These are phyloP conservation scores for Temnothorax longispinosus DNA, from an alignment of 1,140 invertebrate genomes.

Conservation along the genomic window DNA sequence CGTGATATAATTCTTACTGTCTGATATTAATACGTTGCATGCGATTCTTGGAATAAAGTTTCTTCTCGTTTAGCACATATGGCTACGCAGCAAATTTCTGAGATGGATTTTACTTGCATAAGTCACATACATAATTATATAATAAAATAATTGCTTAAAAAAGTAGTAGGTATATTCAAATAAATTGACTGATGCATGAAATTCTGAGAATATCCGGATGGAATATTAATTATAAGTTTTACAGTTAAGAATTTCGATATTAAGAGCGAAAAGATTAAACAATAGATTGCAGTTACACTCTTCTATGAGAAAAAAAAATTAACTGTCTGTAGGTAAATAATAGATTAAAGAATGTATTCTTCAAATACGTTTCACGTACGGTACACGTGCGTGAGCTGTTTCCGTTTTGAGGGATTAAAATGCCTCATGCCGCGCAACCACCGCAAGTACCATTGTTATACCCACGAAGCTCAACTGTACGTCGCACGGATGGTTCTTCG, in stretches of 20 bases:
- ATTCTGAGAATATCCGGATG: background rate
- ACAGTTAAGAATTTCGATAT: background rate
- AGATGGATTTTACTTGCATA: background rate
- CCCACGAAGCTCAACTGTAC: slow-evolving; percentile 50
- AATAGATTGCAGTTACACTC: background rate
- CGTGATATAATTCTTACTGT: background rate
- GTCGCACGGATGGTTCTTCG: background rate
- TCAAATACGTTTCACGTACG: background rate
- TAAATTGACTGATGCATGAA: background rate
- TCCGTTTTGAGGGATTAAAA: slow-evolving; percentile 2
- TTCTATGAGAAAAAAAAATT: background rate
- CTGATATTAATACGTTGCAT: background rate
- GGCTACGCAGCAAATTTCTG: background rate
- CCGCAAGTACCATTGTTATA: slow-evolving; percentile 26
- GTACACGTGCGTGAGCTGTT: background rate
- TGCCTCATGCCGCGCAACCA: background rate
- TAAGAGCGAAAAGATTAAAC: background rate
- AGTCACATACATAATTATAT: background rate
- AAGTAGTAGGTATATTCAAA: background rate
- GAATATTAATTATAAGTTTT: background rate
- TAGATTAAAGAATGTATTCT: background rate
- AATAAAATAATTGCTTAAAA: background rate
- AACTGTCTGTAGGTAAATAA: background rate
- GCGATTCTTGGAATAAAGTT: background rate
- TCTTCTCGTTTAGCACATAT: background rate